Base-by-base conservation (phyloP, 2,797 vertebrate genomes). In the Urosaurus nigricauda region DNA sequence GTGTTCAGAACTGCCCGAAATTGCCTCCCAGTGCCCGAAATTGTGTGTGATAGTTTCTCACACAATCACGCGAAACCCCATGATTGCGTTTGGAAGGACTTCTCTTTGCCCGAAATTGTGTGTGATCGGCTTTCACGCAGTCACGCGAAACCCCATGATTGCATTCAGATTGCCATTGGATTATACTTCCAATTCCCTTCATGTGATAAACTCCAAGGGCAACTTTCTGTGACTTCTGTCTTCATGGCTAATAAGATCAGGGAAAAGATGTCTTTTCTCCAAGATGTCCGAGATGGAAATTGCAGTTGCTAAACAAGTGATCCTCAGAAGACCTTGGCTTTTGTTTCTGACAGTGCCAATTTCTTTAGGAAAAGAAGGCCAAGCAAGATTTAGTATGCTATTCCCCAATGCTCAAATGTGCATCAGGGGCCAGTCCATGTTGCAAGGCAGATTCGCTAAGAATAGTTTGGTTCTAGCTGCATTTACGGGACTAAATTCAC, bases 381-480 rank as follows among this genome's bases (percentile, higher is more conserved):
- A 1, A 40, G n/a, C 21, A n/a, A 80, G 35, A 80, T 40, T 21
- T 3, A 32, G 89, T 92, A 79, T 89, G 74, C 32, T 1, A 37
- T 85, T 93, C 93, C 81, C 75, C 91, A 86, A 91, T 40, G 32
- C 90, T 53, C 40, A 83, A 51, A 82, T 35, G 79, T 89, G 91
- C 89, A 82, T 43, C 2, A 65, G 79, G 88, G 93, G 83, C n/a
- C 71, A 58, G 8, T 3, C n/a, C 73, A 3, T 47, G 35, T 89
- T 83, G 79, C 21, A 53, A 92, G 80, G 74, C 90, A 93, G 73
- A 83, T 40, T 43, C 87, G 60, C 88, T 14, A 21, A 68, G 32
- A 88, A 87, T 40, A 74, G 58, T 51, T 11, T 2, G 56, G 68
- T 78, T 89, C 0, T 4, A 43, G 32, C 51, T 65, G 43, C 53